These are phyloP conservation scores for Strix uralensis DNA, from an alignment of 2,113 vertebrate species.

Conservation along the genomic window DNA sequence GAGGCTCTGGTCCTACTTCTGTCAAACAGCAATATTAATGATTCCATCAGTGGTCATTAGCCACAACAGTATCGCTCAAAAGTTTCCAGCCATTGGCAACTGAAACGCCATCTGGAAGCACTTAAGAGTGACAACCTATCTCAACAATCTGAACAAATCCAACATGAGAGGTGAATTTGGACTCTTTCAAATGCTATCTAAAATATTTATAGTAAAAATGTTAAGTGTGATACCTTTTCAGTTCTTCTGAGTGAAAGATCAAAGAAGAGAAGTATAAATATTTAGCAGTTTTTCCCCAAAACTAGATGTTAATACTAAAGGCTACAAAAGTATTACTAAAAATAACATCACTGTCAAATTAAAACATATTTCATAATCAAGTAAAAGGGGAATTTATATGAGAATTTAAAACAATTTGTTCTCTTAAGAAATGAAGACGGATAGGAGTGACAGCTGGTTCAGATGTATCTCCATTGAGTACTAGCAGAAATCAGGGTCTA, in stretches of 20 bases:
- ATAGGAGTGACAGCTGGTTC: not conserved
- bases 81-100: not conserved
- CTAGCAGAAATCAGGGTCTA: not conserved
- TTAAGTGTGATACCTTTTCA: conserved; percentile 9
- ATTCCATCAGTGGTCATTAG: not conserved
- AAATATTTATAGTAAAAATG: conserved; percentile 54
- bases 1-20: not conserved
- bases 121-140: not conserved
- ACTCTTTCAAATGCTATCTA: conserved; percentile 26
- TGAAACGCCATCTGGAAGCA: not conserved
- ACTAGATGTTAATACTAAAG: conserved; percentile 56
- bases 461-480: not conserved
- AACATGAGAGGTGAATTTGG: not conserved
- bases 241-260: conserved; percentile 23
- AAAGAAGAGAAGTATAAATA: conserved; percentile 51
- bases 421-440: not conserved
- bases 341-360: conserved; percentile 28
- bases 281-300: conserved; percentile 43
- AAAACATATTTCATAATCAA: not conserved
- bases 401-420: conserved; percentile 1
- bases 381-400: conserved; percentile 36
- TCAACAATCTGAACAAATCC: not conserved
- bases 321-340: conserved; percentile 41
- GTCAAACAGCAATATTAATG: not conserved
- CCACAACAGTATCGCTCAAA: not conserved